Evolutionary conservation across 2,888 invertebrate species (phyloP), one percentile per base, ranked within the genome.

Genomic region (Embidobia sp.): DNA sequence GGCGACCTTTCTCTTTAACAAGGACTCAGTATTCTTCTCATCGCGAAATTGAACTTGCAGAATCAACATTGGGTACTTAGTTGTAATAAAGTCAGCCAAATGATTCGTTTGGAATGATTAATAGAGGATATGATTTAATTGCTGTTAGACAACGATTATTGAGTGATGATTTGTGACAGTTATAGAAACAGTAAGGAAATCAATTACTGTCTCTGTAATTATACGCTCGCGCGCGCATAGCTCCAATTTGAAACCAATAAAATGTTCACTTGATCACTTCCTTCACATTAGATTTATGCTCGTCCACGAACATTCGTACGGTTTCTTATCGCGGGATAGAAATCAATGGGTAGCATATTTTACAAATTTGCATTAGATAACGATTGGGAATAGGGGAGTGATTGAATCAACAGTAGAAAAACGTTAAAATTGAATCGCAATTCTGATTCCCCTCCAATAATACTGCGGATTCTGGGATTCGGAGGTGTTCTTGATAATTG

Each of bases 141-240:
- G 15, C 7, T 11, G 29, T 51, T 63, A 59, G 16, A 16, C n/a
- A 1, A 6, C 15, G 27, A 61, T 61, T 61, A 53, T 42, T 19
- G 31, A 44, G 66, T 33, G 59, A 48, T 55, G 63, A 69, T 75
- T 75, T 61, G n/a, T 75, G 61, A 69, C 67, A 75, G 49, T 53
- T 35, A 29, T 35, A 69, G 67, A 55, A 75, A 63, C 26, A 33
- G 26, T 31, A 35, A 67, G 67, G 55, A 75, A 75, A 75, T 63
- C 74, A 75, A 69, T 75, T 75, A 59, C 75, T 69, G 67, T 75
- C 63, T 49, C 75, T 69, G 37, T 44, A 69, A 69, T 75, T 75
- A 63, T 55, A 75, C 44, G 61, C 66, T 69, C 35, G 67, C 37
- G 27, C 46, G 49, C 53, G 15, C 35, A 48, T 40, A 35, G 46